Conservation (phyloP, 2,797 vertebrate species). For the Crypturellus tataupa region DNA sequence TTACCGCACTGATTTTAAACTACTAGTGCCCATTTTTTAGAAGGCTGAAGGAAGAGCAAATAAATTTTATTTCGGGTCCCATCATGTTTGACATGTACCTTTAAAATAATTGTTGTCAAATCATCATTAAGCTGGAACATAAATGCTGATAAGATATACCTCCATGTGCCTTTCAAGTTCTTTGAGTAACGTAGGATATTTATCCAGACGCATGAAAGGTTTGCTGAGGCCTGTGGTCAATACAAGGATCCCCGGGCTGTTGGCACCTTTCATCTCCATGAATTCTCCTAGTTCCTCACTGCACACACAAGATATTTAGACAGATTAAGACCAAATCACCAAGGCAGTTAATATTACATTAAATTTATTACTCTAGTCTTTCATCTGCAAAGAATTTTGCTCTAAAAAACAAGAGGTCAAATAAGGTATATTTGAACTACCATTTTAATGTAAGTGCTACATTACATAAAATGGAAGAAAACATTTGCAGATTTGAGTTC, state of each 20-base stretch:
- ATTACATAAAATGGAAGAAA: not conserved
- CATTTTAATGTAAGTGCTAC: no score
- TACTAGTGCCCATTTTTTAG: not conserved
- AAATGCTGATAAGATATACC: constrained; percentile 85
- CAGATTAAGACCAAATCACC: constrained; percentile 5
- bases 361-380: not conserved
- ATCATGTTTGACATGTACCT: constrained; percentile 71
- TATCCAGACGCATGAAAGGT: constrained; percentile 98
- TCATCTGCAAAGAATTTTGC: not conserved
- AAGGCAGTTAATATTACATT: not conserved
- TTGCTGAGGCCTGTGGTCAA: constrained; percentile 98
- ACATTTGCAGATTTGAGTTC: not conserved
- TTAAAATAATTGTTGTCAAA: constrained; percentile 74
- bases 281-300: constrained; percentile 97
- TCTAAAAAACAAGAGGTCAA: not conserved
- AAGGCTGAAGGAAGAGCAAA: constrained; percentile 35
- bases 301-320: constrained; percentile 11
- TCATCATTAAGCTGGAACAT: constrained; percentile 78
- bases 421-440: not conserved
- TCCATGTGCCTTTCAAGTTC: constrained; percentile 99
- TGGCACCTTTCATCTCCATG: constrained; percentile 95
- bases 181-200: constrained; percentile 96
- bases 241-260: constrained; percentile 93
- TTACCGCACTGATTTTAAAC: not conserved
- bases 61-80: constrained; percentile 38